Evolutionary conservation across 2,888 invertebrate genomes (phyloP).

Genomic region (Catocala fraxini): DNA sequence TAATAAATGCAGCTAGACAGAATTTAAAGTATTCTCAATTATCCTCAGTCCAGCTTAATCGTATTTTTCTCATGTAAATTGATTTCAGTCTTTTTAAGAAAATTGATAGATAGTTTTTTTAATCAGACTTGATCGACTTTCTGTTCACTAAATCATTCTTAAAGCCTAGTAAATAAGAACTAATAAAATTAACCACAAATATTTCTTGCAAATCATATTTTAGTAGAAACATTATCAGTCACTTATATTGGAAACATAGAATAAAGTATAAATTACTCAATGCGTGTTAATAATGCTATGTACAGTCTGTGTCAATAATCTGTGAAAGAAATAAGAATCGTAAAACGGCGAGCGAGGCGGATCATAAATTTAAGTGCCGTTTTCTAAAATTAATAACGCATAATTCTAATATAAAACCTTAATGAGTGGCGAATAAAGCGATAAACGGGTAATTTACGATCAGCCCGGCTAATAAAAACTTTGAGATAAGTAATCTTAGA

Average conservation of each 20-base stretch:
- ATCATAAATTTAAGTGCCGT: slow-evolving; percentile 74
- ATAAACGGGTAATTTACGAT: slow-evolving; percentile 78
- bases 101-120: too few relatives aligned
- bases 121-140: too few relatives aligned
- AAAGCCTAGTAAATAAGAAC: too few relatives aligned
- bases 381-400: slow-evolving; percentile 84
- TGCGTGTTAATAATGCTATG: slow-evolving; percentile 6
- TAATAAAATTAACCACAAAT: too few relatives aligned
- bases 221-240: too few relatives aligned
- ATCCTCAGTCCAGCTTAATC: too few relatives aligned
- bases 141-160: too few relatives aligned
- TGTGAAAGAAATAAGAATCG: slow-evolving; percentile 52
- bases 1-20: too few relatives aligned
- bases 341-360: slow-evolving; percentile 59
- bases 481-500: slow-evolving; percentile 63
- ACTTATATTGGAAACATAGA: neutral
- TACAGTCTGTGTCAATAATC: slow-evolving; percentile 51
- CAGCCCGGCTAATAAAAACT: slow-evolving; percentile 66
- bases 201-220: too few relatives aligned
- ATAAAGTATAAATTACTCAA: neutral
- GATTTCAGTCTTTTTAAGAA: too few relatives aligned
- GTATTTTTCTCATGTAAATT: too few relatives aligned
- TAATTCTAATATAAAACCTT: slow-evolving; percentile 81
- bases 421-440: slow-evolving; percentile 84
- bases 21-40: too few relatives aligned